Evolutionary conservation across 35 echinoderm and acorn worm species (phyloP).

Genomic region (Hemicentrotus pulcherrimus): DNA sequence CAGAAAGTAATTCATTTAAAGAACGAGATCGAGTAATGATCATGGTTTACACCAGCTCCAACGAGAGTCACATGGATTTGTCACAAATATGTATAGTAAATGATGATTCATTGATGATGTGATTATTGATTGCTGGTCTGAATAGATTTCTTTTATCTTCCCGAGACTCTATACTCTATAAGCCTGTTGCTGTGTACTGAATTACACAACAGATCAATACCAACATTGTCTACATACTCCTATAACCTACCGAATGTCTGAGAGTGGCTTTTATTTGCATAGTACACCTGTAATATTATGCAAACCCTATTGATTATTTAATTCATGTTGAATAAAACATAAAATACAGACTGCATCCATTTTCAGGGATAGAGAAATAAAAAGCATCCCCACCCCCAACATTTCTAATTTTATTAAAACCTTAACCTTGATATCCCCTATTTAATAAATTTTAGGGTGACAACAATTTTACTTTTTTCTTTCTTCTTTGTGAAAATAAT

Average conservation of each 20-base stretch:
- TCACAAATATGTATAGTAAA: background rate
- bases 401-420: too few species aligned
- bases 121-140: background rate
- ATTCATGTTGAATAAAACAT: too few species aligned
- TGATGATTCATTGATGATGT: background rate
- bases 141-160: background rate
- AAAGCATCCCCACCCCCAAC: too few species aligned
- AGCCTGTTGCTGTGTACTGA: background rate
- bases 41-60: too few species aligned
- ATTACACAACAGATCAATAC: background rate
- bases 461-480: background rate
- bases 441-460: background rate
- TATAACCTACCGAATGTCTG: background rate
- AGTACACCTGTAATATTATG: too few species aligned
- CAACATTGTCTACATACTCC: background rate
- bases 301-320: too few species aligned
- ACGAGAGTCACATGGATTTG: background rate
- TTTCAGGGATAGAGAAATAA: too few species aligned
- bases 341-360: too few species aligned
- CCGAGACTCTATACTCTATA: background rate
- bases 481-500: background rate
- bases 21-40: too few species aligned
- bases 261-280: too few species aligned
- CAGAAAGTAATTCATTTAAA: too few species aligned
- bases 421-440: too few species aligned